phyloP scores from a whole-genome alignment of 2,888 invertebrate genomes.

The Mythimna vitellina region DNA sequence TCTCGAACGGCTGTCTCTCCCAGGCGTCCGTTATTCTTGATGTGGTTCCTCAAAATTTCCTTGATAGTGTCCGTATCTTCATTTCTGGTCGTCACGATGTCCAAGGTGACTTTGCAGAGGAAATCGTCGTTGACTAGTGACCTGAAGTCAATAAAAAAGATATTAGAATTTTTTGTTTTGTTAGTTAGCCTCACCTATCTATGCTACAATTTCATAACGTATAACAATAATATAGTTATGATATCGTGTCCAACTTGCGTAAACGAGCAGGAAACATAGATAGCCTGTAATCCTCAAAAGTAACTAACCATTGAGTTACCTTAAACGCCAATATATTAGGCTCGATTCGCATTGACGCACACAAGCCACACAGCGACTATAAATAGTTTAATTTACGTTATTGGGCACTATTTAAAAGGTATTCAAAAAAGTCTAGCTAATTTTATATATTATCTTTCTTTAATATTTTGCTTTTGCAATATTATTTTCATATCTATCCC shows the following conservation, averaged over 20 bases:
- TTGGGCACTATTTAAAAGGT: too few relatives aligned
- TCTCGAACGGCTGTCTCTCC: constrained; percentile 90
- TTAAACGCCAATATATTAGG: neutral
- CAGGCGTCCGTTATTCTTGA: constrained; percentile 87
- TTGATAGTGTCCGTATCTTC: constrained; percentile 89
- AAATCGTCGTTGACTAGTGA: constrained; percentile 90
- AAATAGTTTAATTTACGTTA: too few relatives aligned
- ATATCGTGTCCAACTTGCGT: neutral
- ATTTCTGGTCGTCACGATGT: constrained; percentile 91
- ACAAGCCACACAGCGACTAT: too few relatives aligned
- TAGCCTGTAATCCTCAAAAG: neutral
- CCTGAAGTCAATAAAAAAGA: constrained; percentile 76
- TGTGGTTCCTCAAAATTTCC: constrained; percentile 89
- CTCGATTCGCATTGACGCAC: neutral
- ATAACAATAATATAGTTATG: too few relatives aligned
- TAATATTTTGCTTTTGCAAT: too few relatives aligned
- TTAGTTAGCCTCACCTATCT: neutral
- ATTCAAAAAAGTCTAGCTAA: too few relatives aligned
- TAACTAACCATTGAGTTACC: too few relatives aligned
- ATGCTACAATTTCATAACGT: neutral
- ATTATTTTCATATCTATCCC: too few relatives aligned
- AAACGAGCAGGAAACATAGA: neutral
- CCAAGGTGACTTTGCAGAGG: constrained; percentile 92
- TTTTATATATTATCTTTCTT: too few relatives aligned
- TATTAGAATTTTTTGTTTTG: neutral